Conservation (phyloP, 2,113 vertebrate species). For the Oncorhynchus clarkii region DNA sequence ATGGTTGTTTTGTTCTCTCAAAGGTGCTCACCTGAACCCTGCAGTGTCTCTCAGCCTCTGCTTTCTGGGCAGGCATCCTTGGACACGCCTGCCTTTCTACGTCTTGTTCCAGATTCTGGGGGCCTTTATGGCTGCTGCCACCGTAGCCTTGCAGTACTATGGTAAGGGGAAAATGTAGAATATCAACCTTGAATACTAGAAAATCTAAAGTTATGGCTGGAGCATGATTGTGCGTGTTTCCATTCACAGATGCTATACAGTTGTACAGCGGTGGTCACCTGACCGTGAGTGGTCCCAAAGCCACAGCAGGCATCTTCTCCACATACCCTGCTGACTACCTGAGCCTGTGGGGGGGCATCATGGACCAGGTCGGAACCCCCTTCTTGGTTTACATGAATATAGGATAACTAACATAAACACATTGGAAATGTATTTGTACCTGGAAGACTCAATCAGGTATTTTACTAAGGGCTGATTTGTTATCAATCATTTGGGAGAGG, state of each 20-base stretch:
- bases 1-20: not conserved
- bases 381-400: not conserved
- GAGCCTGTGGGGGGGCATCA: conserved; percentile 23
- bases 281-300: conserved; percentile 35
- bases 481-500: too few relatives aligned
- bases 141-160: conserved; percentile 73
- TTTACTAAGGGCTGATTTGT: too few relatives aligned
- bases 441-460: too few relatives aligned
- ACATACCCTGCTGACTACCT: conserved; percentile 60
- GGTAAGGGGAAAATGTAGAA: conserved; percentile 59
- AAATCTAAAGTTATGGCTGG: conserved; percentile 53
- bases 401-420: too few relatives aligned
- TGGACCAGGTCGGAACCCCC: not conserved
- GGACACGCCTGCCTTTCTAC: conserved; percentile 80
- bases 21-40: conserved; percentile 87
- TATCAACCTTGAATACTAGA: not conserved
- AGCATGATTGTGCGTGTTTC: not conserved
- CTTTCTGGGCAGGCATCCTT: conserved; percentile 72
- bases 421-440: too few relatives aligned
- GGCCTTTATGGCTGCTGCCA: conserved; percentile 74
- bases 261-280: conserved; percentile 55
- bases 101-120: conserved; percentile 62
- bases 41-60: conserved; percentile 80
- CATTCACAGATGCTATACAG: conserved; percentile 51
- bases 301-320: conserved; percentile 67